Base-by-base conservation (phyloP, 2,113 vertebrate species). In the rat (Rattus norvegicus) region DNA sequence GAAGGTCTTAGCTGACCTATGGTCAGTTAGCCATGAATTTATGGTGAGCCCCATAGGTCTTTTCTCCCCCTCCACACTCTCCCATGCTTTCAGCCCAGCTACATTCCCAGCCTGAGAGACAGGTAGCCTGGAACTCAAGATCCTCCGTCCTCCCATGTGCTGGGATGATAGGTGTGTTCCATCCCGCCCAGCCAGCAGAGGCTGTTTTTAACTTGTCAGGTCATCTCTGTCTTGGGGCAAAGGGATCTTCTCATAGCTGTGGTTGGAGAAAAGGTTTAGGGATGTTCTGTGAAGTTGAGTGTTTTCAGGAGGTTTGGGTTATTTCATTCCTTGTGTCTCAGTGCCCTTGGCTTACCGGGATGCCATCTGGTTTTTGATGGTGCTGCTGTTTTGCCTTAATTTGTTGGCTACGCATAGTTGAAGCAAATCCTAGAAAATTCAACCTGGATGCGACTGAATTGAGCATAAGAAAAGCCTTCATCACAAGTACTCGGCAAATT, bases 361-460 rank as follows among this genome's bases (percentile, higher is more conserved):
- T 85, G 36, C 30, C 43, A 0, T 94, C 70, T 95, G 1, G 0
- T 73, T 1, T 63, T 81, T 73, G 26, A 0, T 39, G 43, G 43
- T 96, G 30, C 97, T 4, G 22, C 0, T 1, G 52, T 33, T 84
- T 81, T 97, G 97, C 98, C 98, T 99, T 99, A 97, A 99, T 98
- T 98, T 52, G 91, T 95, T 91, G 0, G 93, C 87, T 95, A 99
- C 93, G 99, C 97, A 99, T 99, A 70, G 99, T 99, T 4, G 99
- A 99, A 98, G 99, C 99, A 7, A 99, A 99, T 98, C 99, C 99
- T 0, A 99, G 99, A 97, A 99, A 99, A 98, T 99, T 99, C 97
- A 99, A 99, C 98, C 98, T 99, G 0, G 99, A 99, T 94, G 98
- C 99, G 0, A 97, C 99, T 0, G 99, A 99, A 98, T 98, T 99